Evolutionary conservation across 2,797 vertebrate genomes (phyloP).

Genomic region (Xenopus petersii): DNA sequence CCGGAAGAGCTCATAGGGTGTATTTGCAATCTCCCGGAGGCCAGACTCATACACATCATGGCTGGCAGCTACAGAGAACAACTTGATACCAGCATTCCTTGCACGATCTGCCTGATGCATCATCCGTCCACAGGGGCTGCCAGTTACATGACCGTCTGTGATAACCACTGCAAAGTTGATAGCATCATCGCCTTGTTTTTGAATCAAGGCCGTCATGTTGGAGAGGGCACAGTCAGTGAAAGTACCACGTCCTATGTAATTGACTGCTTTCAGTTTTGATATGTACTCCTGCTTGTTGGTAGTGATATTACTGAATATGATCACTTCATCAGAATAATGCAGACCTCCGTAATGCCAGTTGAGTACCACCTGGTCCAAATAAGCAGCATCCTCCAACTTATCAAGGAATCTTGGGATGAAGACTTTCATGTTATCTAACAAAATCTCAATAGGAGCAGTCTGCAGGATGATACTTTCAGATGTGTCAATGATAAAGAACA

Average conservation of each 20-base stretch:
- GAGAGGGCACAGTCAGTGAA: constrained; percentile 86
- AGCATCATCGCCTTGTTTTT: constrained; percentile 21
- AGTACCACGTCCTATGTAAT: constrained; percentile 87
- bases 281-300: constrained; percentile 68
- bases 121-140: constrained; percentile 81
- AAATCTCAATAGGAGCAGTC: constrained; percentile 81
- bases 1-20: constrained; percentile 78
- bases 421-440: constrained; percentile 81
- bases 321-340: constrained; percentile 84
- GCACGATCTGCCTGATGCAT: constrained; percentile 81
- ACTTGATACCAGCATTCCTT: constrained; percentile 74
- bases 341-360: constrained; percentile 87
- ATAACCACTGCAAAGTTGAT: constrained; percentile 83
- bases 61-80: constrained; percentile 83
- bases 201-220: constrained; percentile 79
- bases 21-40: constrained; percentile 82
- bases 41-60: constrained; percentile 75
- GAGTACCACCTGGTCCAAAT: constrained; percentile 71
- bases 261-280: constrained; percentile 58
- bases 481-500: constrained; percentile 95
- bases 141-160: constrained; percentile 91
- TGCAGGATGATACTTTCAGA: constrained; percentile 93
- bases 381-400: constrained; percentile 67
- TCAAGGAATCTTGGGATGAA: constrained; percentile 73
- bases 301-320: constrained; percentile 72